These are phyloP conservation scores for Drosophila sordidula DNA, from an alignment of 2,888 invertebrate genomes.

Conservation along the genomic window DNA sequence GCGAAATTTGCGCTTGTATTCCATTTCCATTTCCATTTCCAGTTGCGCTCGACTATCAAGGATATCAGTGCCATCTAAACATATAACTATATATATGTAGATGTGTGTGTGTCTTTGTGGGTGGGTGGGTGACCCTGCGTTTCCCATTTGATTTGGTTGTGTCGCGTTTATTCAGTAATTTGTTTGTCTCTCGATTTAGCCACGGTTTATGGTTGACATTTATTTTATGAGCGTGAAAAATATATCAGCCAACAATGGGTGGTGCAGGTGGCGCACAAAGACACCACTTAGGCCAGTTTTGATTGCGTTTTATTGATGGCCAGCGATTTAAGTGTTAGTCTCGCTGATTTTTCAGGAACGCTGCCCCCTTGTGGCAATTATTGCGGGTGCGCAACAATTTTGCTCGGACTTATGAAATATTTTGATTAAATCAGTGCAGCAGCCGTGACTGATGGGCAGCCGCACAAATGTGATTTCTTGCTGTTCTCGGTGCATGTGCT, in stretches of 20 bases:
- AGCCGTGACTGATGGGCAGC: slow-evolving; percentile 26
- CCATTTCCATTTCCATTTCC: slow-evolving; percentile 10
- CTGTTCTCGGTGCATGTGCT: neutral
- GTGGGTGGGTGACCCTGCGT: slow-evolving; percentile 1
- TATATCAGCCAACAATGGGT: slow-evolving; percentile 45
- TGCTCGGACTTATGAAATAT: slow-evolving; percentile 34
- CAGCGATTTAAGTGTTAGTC: slow-evolving; percentile 59
- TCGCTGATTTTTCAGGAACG: slow-evolving; percentile 25
- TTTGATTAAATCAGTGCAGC: slow-evolving; percentile 64
- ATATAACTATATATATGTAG: neutral
- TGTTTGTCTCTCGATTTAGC: slow-evolving; percentile 71
- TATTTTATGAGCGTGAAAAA: slow-evolving; percentile 79
- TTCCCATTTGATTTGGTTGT: slow-evolving; percentile 34
- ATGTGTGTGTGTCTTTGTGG: slow-evolving; percentile 6
- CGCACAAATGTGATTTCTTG: neutral
- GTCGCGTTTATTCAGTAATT: slow-evolving; percentile 75
- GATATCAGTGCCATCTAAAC: slow-evolving; percentile 8
- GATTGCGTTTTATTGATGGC: slow-evolving; percentile 72
- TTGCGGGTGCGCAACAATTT: slow-evolving; percentile 52
- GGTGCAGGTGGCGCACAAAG: slow-evolving; percentile 41
- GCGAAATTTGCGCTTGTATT: slow-evolving; percentile 20
- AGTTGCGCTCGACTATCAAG: slow-evolving; percentile 1
- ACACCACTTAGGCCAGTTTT: slow-evolving; percentile 68
- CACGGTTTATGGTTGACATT: slow-evolving; percentile 79
- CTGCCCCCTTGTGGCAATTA: slow-evolving; percentile 37